Base-by-base conservation (phyloP, 2,797 vertebrate genomes). In the Amniataba percoides region DNA sequence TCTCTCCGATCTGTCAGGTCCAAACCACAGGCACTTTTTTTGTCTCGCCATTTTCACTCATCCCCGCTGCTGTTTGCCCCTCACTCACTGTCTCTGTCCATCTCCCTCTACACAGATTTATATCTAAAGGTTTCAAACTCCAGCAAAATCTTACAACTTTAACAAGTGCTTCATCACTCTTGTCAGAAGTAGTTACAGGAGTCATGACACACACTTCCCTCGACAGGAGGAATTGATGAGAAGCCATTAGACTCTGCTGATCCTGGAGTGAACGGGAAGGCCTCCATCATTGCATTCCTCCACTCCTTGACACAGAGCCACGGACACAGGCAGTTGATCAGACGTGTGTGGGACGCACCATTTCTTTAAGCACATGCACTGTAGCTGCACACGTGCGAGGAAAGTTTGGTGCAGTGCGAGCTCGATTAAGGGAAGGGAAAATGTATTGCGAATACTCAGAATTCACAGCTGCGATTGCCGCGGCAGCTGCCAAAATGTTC, bases 161-260 rank as follows among this genome's bases (percentile, higher is more conserved):
- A 92, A 93, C 89, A 90, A 90, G 88, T 90, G 71, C 89, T 93
- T 93, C 85, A 93, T 94, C 93, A 91, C 85, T 87, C 82, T 82
- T 93, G 93, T 94, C 93, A 93, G 87, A 89, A 85, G 87, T 88
- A 86, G 91, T 94, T 93, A 92, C 82, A 89, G 86, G 87, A 93
- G 89, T 91, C 90, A 86, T 93, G 91, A 93, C 89, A 92, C 87
- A 84, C 87, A 89, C 91, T 91, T 90, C 68, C 83, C 86, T 11
- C 59, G 88, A 92, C 88, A 87, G 89, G 76, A 86, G 78, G 82
- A 88, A 93, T 88, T 91, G 91, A 94, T 91, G 92, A 89, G 88
- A 68, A 74, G 71, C 80, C 86, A 91, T 94, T 91, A 89, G 83
- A 84, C 78, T 78, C 70, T 56, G 71, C 84, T 87, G 84, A 87